Evolutionary conservation across 2,113 vertebrate genomes (phyloP).

Genomic region (Myanophis thanlyinensis): DNA sequence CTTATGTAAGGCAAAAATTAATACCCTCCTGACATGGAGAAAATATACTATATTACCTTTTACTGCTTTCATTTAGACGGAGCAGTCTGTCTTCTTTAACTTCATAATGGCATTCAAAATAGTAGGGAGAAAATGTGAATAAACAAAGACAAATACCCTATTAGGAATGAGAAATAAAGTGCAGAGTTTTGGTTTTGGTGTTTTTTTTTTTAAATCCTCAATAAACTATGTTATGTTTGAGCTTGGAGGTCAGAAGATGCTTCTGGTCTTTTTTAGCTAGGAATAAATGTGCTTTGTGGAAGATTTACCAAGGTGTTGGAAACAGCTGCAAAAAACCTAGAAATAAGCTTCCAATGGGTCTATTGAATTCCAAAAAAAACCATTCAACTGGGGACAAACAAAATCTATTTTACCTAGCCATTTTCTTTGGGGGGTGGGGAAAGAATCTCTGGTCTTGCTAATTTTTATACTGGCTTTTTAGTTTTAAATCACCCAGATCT

Average conservation of each 20-base stretch:
- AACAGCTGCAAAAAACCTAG: neutral
- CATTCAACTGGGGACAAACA: neutral
- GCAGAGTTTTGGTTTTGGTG: no score
- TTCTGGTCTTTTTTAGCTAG: neutral
- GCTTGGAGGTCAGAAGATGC: neutral
- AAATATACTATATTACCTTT: conserved; percentile 68
- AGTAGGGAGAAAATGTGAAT: conserved; percentile 57
- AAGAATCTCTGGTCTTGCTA: neutral
- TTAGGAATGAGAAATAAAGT: neutral
- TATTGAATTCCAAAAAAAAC: neutral
- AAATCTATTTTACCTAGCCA: neutral
- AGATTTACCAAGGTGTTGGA: neutral
- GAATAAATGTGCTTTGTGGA: neutral
- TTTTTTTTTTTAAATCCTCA: neutral
- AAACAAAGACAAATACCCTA: conserved; percentile 50
- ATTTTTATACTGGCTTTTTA: neutral
- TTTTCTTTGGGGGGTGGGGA: neutral
- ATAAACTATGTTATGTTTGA: neutral
- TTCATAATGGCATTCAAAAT: conserved; percentile 48
- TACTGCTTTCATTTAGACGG: conserved; percentile 62
- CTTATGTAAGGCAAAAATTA: conserved; percentile 69
- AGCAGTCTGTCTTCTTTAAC: conserved; percentile 63
- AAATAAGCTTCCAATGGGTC: neutral
- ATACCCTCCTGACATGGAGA: conserved; percentile 58
- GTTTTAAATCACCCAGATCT: neutral